Evolutionary conservation across 2,113 vertebrate species (phyloP).

Genomic region (Epinephelus fuscoguttatus): DNA sequence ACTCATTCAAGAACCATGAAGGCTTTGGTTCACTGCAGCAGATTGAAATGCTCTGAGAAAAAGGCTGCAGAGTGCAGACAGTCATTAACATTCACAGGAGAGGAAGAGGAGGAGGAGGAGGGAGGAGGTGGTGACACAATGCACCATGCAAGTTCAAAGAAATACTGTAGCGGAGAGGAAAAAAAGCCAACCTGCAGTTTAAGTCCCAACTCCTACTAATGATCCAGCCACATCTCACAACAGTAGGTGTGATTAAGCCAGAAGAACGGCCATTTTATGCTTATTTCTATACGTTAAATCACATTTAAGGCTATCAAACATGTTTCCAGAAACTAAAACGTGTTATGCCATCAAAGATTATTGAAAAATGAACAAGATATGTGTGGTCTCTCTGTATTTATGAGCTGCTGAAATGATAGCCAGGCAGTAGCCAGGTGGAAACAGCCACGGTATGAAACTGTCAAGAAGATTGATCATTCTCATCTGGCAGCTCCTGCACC

Average conservation of each 20-base stretch:
- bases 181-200: background rate
- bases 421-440: constrained; percentile 59
- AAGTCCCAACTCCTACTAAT: constrained; percentile 18
- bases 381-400: constrained; percentile 52
- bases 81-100: constrained; percentile 80
- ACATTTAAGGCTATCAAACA: background rate
- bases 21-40: constrained; percentile 70
- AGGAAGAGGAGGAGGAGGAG: constrained; percentile 59
- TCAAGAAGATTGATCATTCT: constrained; percentile 68
- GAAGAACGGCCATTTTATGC: background rate
- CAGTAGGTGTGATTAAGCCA: background rate
- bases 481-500: constrained; percentile 61
- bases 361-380: background rate
- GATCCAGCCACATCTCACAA: background rate
- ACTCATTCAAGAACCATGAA: constrained; percentile 36
- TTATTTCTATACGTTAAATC: background rate
- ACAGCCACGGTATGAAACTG: constrained; percentile 50
- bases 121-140: constrained; percentile 68
- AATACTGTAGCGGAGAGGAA: constrained; percentile 32
- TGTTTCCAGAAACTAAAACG: background rate
- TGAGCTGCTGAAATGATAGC: constrained; percentile 55
- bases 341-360: background rate
- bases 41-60: constrained; percentile 60
- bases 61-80: constrained; percentile 72
- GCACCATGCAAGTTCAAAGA: constrained; percentile 73